Base-by-base conservation (phyloP, 1,140 invertebrate species). In the Drosophila elegans region DNA sequence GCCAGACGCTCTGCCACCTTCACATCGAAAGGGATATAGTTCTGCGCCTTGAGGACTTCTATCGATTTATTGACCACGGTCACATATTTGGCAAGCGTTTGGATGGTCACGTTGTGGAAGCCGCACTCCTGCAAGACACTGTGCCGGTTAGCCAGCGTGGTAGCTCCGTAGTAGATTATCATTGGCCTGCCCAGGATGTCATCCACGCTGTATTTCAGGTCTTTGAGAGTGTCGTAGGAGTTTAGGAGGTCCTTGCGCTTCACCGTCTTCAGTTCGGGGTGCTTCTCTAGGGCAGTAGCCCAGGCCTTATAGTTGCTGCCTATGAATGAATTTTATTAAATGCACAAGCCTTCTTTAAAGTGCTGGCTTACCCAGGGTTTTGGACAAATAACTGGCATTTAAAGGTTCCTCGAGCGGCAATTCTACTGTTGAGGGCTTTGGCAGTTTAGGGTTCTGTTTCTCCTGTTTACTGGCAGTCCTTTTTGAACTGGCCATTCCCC, bases 91-190 rank as follows among this genome's bases (percentile, higher is more conserved):
- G 93, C 93, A 32, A 94, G 82, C 42, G 93, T 84, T 60, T 88
- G 81, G 12, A 94, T 91, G 10, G 85, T 80, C n/a, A 94, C 89
- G 51, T 92, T 78, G 10, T 92, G 45, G 72, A 94, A 94, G 1
- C 93, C 91, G 91, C 93, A 94, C 88, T 94, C 94, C 57, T 82
- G 88, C 3, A 94, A 79, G 41, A 94, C 93, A 76, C 92, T 93
- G 52, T 93, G 93, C 74, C 94, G 93, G 82, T 94, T 94, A 12
- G 93, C 92, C 61, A 94, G 84, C 34, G 93, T 94, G 54, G 93
- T 91, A 5, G 92, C 91, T 68, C 94, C 93, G 82, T 93, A 93
- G 44, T 92, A 93, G 41, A 94, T 93, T 5, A 94, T 81, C 90
- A 93, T 93, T n/a, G 93, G 93, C 59, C 94, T 90, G 10, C 89